Evolutionary conservation across 1,140 invertebrate species (phyloP).

Genomic region (Drosophila kanapiae): DNA sequence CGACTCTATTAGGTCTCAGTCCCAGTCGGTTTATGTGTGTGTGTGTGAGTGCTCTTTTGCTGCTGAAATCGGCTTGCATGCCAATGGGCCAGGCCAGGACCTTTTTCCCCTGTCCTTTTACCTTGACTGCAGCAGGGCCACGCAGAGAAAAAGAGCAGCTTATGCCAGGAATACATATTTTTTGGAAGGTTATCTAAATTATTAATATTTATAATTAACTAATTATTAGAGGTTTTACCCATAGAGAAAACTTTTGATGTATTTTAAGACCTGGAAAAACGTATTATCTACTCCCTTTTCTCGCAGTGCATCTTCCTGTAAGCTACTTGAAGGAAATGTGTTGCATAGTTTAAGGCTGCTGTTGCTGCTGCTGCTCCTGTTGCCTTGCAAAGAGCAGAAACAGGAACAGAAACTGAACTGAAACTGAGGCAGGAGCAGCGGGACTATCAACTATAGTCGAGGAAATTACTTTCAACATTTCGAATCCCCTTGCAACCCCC

Average conservation of each 20-base stretch:
- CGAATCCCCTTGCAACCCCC: constrained; percentile 33
- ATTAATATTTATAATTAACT: too few species aligned
- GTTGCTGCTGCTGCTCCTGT: background rate
- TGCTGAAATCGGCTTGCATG: constrained; percentile 45
- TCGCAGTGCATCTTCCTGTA: constrained; percentile 20
- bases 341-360: constrained; percentile 69
- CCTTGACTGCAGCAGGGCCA: constrained; percentile 10
- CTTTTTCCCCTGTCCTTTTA: background rate
- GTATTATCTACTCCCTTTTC: background rate
- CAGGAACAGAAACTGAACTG: constrained; percentile 39
- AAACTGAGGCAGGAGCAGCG: constrained; percentile 33
- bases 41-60: constrained; percentile 40
- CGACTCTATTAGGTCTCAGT: constrained; percentile 47
- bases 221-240: too few species aligned
- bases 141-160: background rate
- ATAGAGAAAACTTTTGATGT: too few species aligned
- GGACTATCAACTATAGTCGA: constrained; percentile 75
- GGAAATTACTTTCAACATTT: constrained; percentile 83
- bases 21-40: background rate
- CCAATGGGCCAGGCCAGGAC: constrained; percentile 31
- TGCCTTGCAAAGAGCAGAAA: constrained; percentile 23
- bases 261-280: too few species aligned
- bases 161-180: too few species aligned
- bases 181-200: too few species aligned
- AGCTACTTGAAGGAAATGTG: constrained; percentile 72